A percentile compares a stretch with the other conserved stretches of the same genome.
Conservation (phyloP, 2,113 vertebrate species). For the Mastomys coucha region DNA sequence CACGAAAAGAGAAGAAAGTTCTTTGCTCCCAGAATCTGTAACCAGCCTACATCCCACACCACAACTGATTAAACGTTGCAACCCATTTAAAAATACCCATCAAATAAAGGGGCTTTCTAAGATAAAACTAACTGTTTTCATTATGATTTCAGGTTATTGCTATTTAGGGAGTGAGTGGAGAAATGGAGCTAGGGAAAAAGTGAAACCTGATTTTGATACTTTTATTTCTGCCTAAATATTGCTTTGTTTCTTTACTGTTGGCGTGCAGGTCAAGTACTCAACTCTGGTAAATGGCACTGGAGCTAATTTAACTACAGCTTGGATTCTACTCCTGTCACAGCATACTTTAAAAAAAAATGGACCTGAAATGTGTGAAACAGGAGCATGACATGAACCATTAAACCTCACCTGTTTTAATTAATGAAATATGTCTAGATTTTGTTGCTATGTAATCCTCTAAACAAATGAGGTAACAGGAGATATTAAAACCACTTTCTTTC, state of each 20-base stretch:
- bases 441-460: neutral
- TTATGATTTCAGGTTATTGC: slow-evolving; percentile 52
- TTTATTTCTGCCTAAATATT: slow-evolving; percentile 50
- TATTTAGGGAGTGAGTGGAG: neutral
- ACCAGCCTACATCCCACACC: slow-evolving; percentile 13
- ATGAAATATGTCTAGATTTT: neutral
- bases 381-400: neutral
- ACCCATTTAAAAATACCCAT: slow-evolving; percentile 36
- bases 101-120: slow-evolving; percentile 3
- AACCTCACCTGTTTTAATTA: neutral
- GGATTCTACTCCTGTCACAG: neutral
- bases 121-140: neutral
- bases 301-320: slow-evolving; percentile 16
- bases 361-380: neutral
- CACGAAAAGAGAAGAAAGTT: neutral
- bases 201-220: slow-evolving; percentile 13
- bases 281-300: neutral
- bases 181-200: neutral
- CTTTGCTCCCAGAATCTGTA: neutral
- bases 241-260: slow-evolving; percentile 26
- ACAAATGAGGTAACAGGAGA: neutral
- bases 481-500: neutral
- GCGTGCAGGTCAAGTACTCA: neutral
- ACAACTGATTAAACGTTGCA: slow-evolving; percentile 3
- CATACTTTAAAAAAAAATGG: neutral